Conservation (phyloP, 2,888 invertebrate species). For the Exephanes ischioxanthus region DNA sequence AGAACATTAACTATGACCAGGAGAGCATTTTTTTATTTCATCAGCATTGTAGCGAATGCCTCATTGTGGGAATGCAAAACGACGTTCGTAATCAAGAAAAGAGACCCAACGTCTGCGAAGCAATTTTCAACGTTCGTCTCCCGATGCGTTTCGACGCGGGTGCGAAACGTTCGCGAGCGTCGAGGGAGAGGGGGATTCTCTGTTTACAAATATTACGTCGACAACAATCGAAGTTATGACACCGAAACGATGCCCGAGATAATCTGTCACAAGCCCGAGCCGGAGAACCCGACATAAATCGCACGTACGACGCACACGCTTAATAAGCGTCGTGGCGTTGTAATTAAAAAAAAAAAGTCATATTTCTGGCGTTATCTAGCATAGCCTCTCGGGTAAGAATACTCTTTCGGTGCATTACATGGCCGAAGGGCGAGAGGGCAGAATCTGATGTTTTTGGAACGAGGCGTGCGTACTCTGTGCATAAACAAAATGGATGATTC, state of each 20-base stretch:
- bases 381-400: background rate
- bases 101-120: background rate
- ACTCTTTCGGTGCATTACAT: slow-evolving; percentile 1
- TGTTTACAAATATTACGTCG: slow-evolving; percentile 46
- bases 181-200: background rate
- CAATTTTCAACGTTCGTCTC: background rate
- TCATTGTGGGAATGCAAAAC: background rate
- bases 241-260: background rate
- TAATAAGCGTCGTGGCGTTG: background rate
- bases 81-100: background rate
- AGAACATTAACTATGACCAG: background rate
- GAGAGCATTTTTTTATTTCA: background rate
- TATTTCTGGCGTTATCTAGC: background rate
- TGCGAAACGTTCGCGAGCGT: background rate
- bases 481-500: slow-evolving; percentile 81
- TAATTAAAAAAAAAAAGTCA: background rate
- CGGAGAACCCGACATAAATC: too few relatives aligned
- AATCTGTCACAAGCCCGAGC: background rate
- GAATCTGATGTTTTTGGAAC: slow-evolving; percentile 74
- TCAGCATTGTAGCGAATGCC: background rate
- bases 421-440: slow-evolving; percentile 26
- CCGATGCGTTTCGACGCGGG: background rate
- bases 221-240: slow-evolving; percentile 13
- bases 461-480: slow-evolving; percentile 70
- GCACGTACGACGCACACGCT: background rate